Evolutionary conservation across 2,113 vertebrate genomes (phyloP).

Genomic region (Etia nguti): DNA sequence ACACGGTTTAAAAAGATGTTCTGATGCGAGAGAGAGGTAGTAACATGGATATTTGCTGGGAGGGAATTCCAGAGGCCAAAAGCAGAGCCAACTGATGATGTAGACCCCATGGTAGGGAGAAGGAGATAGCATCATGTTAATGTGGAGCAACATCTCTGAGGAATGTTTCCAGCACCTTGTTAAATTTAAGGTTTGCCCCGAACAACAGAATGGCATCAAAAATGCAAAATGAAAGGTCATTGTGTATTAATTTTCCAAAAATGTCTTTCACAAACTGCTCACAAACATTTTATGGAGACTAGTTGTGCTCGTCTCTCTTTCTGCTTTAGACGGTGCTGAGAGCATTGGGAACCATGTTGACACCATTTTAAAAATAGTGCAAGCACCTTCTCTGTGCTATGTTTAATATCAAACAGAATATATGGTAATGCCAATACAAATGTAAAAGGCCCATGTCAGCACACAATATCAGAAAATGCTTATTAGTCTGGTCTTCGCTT

Average conservation of each 20-base stretch:
- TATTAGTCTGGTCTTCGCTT: not conserved
- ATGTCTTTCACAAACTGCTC: not conserved
- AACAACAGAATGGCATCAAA: not conserved
- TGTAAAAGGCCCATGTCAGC: not conserved
- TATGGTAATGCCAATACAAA: not conserved
- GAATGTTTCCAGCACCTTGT: not conserved
- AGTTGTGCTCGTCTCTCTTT: not conserved
- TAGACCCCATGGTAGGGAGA: not conserved
- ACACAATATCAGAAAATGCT: accelerated
- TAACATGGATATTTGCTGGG: not conserved
- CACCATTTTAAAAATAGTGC: not conserved
- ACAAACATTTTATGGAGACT: not conserved
- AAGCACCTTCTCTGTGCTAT: no score
- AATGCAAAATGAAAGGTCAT: not conserved
- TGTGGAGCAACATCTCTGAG: not conserved
- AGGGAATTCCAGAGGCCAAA: not conserved
- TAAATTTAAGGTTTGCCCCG: not conserved
- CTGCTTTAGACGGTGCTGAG: not conserved
- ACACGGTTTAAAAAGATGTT: not conserved
- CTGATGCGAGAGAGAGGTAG: not conserved
- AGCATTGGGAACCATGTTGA: not conserved
- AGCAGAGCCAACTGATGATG: not conserved
- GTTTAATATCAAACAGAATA: not conserved
- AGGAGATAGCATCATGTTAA: not conserved
- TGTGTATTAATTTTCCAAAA: not conserved